Conservation (phyloP, 2,797 vertebrate species). For the Characodon lateralis region DNA sequence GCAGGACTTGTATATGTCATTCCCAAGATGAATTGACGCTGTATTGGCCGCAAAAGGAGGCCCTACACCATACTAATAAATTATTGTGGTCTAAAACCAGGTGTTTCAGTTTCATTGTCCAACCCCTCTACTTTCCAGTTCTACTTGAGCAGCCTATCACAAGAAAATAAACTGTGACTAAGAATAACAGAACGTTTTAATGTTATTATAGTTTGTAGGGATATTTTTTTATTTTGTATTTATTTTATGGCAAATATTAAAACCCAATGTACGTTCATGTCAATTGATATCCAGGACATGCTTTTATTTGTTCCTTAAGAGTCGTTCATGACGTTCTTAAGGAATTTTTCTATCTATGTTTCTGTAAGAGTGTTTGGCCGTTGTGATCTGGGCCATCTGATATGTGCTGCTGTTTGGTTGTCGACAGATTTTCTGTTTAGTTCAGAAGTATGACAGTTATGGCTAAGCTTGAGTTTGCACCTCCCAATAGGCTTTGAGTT, state of each 20-base stretch:
- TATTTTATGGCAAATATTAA: neutral
- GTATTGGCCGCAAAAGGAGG: too few species aligned
- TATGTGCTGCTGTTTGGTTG: neutral
- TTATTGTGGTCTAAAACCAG: too few species aligned
- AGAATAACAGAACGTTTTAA: neutral
- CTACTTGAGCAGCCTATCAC: neutral
- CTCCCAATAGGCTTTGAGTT: neutral
- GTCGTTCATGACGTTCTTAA: neutral
- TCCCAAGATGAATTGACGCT: too few species aligned
- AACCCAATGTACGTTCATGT: neutral
- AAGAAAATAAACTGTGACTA: neutral
- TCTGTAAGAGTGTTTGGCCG: neutral
- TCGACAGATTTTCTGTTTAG: neutral
- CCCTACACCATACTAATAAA: too few species aligned
- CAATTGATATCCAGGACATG: neutral
- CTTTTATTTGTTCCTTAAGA: neutral
- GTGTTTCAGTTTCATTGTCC: too few species aligned
- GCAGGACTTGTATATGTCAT: too few species aligned
- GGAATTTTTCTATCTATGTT: neutral
- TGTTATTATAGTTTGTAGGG: neutral
- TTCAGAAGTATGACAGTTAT: neutral
- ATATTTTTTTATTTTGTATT: neutral
- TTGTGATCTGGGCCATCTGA: neutral
- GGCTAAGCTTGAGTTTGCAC: neutral
- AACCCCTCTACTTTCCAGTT: too few species aligned